Conservation (phyloP, 2,797 vertebrate genomes). For the Acanthornis magna region DNA sequence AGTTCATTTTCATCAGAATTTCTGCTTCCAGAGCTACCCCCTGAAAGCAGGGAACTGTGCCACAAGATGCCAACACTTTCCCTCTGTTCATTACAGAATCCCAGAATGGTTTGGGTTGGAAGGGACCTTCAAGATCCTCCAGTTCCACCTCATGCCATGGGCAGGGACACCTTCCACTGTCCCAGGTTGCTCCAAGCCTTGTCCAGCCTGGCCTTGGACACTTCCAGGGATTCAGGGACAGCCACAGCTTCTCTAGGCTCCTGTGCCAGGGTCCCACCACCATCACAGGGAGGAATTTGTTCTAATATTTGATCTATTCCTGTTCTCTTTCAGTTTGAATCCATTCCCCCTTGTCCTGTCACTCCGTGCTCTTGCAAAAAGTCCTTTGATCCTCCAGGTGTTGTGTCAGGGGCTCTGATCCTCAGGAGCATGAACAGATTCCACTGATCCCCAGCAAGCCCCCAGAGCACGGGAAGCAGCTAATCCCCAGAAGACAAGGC, state of each 20-base stretch:
- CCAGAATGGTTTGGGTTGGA: background rate
- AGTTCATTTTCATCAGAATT: background rate
- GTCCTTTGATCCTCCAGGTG: background rate
- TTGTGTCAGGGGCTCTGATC: background rate
- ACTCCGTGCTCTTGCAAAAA: background rate
- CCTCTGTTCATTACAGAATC: background rate
- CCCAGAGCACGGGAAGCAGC: background rate
- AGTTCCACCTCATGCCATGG: background rate
- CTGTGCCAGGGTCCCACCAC: background rate
- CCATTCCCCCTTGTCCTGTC: background rate
- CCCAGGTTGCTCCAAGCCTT: background rate
- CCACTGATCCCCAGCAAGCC: constrained; percentile 5
- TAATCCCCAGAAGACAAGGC: background rate
- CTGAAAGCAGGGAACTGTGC: background rate
- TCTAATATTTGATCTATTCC: background rate
- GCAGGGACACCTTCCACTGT: background rate
- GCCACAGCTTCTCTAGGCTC: background rate
- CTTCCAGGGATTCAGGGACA: background rate
- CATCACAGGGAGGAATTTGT: background rate
- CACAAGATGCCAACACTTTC: background rate
- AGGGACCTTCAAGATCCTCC: background rate
- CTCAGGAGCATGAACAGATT: background rate
- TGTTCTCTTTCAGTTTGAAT: background rate
- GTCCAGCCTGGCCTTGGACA: background rate
- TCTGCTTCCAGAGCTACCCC: background rate